Conservation (phyloP, 2,797 vertebrate species). For the Sebastes ruberrimus region DNA sequence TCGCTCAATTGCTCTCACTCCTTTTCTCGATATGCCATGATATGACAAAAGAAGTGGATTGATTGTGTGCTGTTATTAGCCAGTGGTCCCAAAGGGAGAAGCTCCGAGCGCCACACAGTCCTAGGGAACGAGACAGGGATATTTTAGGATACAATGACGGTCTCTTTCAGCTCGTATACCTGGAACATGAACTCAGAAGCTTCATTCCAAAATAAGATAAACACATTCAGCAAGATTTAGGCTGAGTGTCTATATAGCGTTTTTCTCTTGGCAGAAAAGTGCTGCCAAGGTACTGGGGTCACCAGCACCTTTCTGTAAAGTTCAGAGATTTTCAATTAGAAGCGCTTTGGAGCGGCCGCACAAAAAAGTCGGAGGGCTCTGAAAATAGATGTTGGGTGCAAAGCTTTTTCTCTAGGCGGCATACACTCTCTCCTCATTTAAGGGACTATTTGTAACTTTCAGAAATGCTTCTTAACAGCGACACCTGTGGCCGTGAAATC, state of each 20-base stretch:
- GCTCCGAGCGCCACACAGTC: slow-evolving; percentile 69
- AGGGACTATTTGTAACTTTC: too few species aligned
- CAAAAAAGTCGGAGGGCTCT: too few species aligned
- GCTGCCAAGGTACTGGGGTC: background rate
- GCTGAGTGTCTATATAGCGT: background rate
- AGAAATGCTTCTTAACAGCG: too few species aligned
- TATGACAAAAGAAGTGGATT: slow-evolving; percentile 68
- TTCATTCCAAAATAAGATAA: background rate
- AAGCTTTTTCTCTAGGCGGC: too few species aligned
- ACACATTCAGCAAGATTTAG: background rate
- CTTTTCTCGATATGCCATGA: slow-evolving; percentile 58
- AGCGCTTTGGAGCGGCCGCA: background rate
- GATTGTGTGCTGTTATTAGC: slow-evolving; percentile 65
- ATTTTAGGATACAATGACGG: slow-evolving; percentile 69
- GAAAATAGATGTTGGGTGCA: too few species aligned
- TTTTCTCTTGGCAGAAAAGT: background rate
- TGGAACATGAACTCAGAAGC: slow-evolving; percentile 13
- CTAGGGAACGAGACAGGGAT: slow-evolving; percentile 46
- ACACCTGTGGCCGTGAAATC: too few species aligned
- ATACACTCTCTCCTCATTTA: too few species aligned
- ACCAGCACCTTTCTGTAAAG: background rate
- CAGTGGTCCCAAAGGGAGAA: slow-evolving; percentile 54
- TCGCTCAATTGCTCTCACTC: slow-evolving; percentile 9
- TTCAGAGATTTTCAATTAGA: background rate
- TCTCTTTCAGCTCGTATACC: slow-evolving; percentile 18